Base-by-base conservation (phyloP, 2,888 invertebrate genomes). In the Peribatodes rhomboidaria region DNA sequence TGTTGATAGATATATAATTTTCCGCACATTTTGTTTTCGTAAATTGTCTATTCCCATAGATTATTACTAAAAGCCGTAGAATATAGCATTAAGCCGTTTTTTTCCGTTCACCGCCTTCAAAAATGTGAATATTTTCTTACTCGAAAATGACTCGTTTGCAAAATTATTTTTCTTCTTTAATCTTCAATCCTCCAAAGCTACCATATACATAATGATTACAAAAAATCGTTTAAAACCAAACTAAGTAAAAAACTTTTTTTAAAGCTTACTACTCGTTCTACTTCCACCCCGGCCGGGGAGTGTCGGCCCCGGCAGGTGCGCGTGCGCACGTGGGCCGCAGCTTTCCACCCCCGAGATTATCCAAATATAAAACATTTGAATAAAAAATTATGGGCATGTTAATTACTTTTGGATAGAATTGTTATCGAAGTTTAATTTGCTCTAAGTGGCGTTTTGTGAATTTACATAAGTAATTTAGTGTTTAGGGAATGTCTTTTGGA, bases 321-420 rank as follows among this genome's bases (percentile, higher is more conserved):
- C 79, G 52, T 16, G 72, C 88, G 87, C 92, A 92, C 91, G 92
- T 92, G 92, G 82, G 84, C 35, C 70, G 78, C 89, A 87, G 88
- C 88, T 89, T 87, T 85, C 67, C 71, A 76, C 78, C 66, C 67
- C 75, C 75, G 79, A 81, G 84, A 84, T 83, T 79, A 79, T 77
- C 78, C 73, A 77, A 71, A 77, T 71, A 76, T 67, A 67, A 63
- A 67, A 67, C 59, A 71, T 70, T 70, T 71, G 61, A 61, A 72
- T 76, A 76, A 70, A 66, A 70, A 74, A 69, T 56, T 63, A 63
- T 52, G 13, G 39, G 47, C 63, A 69, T 69, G 66, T 65, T 69
- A 73, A 73, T 73, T 72, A 68, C 57, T 69, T 61, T 49, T 14
- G 16, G 65, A 68, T 68, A 67, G 46, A 65, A 65, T 46, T 57